phyloP scores from a whole-genome alignment of 2,797 vertebrate genomes.

The Ptychobarbus kaznakovi region DNA sequence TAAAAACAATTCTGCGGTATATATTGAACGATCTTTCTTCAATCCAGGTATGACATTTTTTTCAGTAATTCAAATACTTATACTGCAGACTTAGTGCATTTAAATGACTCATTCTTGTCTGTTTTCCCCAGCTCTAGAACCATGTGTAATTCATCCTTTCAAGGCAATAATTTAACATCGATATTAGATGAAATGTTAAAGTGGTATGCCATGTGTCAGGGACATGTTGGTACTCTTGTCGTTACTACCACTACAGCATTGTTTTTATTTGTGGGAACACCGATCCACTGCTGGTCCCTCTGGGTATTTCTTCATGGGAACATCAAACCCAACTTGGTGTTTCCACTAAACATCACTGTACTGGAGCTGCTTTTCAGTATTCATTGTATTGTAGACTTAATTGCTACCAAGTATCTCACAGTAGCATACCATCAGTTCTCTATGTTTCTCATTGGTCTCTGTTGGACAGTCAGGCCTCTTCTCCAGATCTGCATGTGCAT shows the following conservation, averaged over 20 bases:
- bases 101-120: background rate
- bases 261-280: conserved; percentile 18
- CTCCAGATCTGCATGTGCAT: conserved; percentile 32
- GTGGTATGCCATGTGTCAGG: background rate
- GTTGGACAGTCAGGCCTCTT: conserved; percentile 25
- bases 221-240: background rate
- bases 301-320: background rate
- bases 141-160: background rate
- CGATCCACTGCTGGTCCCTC: conserved; percentile 6
- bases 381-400: background rate
- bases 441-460: background rate
- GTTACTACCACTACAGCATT: background rate
- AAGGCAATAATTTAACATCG: background rate
- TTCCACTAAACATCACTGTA: conserved; percentile 1
- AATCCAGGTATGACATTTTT: background rate
- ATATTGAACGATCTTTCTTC: background rate
- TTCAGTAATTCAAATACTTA: background rate
- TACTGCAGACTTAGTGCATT: background rate
- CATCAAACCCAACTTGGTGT: conserved; percentile 22
- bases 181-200: background rate
- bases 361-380: conserved; percentile 12
- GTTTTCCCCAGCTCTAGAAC: background rate
- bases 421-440: too few species aligned
- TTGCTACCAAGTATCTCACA: background rate
- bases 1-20: background rate